These are phyloP conservation scores for Chinchilla lanigera DNA, from an alignment of 2,113 vertebrate species.

Conservation along the genomic window DNA sequence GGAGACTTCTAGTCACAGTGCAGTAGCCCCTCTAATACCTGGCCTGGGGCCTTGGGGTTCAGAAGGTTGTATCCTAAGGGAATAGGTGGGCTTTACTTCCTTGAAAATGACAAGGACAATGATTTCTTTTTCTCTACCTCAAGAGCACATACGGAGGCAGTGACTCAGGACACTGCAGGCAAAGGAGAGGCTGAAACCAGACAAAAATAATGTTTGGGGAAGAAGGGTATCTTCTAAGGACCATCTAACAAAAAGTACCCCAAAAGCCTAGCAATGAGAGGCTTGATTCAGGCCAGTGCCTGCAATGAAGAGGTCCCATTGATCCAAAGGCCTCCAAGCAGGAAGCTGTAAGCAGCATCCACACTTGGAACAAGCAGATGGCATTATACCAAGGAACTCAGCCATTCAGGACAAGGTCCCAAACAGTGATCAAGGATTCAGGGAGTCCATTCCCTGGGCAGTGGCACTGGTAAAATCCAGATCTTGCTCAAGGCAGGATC, in stretches of 20 bases:
- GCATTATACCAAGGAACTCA: neutral
- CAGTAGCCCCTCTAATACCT: neutral
- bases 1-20: constrained; percentile 12
- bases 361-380: constrained; percentile 13
- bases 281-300: neutral
- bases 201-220: neutral
- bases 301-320: neutral
- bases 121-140: constrained; percentile 5
- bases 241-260: neutral
- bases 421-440: neutral
- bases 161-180: neutral
- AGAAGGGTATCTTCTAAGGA: neutral
- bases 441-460: neutral
- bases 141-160: neutral
- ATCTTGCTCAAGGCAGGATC: neutral
- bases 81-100: constrained; percentile 16
- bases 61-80: neutral
- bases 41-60: neutral
- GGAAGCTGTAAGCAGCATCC: neutral
- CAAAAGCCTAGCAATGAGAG: neutral
- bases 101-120: neutral
- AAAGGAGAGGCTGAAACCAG: constrained; percentile 37
- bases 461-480: neutral
- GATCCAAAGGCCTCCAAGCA: neutral
- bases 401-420: constrained; percentile 20